phyloP scores from a whole-genome alignment of 2,113 vertebrate genomes.

The Tichodroma muraria region DNA sequence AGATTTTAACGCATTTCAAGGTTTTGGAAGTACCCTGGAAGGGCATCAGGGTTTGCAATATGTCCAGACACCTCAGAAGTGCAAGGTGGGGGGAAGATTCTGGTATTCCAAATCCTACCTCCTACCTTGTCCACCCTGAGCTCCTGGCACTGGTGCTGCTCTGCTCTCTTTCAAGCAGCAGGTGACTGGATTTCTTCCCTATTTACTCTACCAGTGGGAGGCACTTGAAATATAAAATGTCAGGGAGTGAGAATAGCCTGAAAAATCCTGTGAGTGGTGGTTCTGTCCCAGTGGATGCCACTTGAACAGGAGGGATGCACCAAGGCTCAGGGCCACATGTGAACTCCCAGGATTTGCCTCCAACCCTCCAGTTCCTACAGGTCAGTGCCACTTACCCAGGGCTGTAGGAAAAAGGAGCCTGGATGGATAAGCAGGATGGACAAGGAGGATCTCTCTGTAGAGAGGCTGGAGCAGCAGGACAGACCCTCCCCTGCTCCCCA shows the following conservation, averaged over 20 bases:
- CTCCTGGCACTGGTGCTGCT: not conserved
- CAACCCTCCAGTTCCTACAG: not conserved
- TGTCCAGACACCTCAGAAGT: not conserved
- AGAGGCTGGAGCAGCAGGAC: not conserved
- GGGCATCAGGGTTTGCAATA: not conserved
- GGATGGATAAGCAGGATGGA: not conserved
- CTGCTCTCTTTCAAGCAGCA: not conserved
- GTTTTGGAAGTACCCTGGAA: not conserved
- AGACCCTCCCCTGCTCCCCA: not conserved
- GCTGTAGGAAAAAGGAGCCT: not conserved
- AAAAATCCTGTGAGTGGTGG: not conserved
- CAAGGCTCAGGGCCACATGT: fast-evolving
- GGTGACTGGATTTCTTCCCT: not conserved
- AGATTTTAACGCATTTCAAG: not conserved
- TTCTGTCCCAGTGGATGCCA: not conserved
- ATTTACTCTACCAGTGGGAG: not conserved
- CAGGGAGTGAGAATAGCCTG: not conserved
- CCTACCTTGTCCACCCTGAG: not conserved
- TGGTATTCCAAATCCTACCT: not conserved
- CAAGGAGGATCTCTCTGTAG: not conserved
- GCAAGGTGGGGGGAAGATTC: not conserved
- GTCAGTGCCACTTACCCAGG: not conserved
- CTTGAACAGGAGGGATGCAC: not conserved
- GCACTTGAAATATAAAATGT: not conserved
- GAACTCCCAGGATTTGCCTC: not conserved